These are phyloP conservation scores for Mellivora capensis DNA, from an alignment of 2,113 vertebrate species.

Conservation along the genomic window DNA sequence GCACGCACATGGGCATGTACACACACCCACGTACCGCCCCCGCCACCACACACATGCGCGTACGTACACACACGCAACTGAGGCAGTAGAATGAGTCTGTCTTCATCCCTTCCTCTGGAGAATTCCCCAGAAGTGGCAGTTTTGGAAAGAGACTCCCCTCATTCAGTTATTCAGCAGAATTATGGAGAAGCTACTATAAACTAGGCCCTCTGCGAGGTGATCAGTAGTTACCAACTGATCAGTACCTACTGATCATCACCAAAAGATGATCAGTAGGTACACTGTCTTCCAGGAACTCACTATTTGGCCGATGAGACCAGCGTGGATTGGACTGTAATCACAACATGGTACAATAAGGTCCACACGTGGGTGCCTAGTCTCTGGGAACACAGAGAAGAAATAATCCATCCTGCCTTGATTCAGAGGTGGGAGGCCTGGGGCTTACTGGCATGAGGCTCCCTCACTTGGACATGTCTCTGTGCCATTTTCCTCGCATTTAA, in stretches of 20 bases:
- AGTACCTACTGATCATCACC: too few species aligned
- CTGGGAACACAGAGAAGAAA: background rate
- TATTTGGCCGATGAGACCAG: background rate
- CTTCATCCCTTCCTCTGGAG: background rate
- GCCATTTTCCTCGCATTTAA: background rate
- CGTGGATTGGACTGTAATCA: background rate
- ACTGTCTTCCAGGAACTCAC: background rate
- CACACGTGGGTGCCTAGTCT: background rate
- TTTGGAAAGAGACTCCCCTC: background rate
- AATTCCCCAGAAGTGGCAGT: background rate
- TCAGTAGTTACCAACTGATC: too few species aligned
- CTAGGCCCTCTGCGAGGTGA: background rate
- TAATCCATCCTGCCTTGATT: background rate
- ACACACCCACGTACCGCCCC: too few species aligned
- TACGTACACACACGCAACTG: background rate
- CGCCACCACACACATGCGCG: too few species aligned
- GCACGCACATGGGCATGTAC: rapidly evolving
- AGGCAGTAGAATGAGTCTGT: background rate
- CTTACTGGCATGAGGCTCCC: background rate
- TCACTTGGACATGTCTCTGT: background rate
- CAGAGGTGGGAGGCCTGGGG: background rate
- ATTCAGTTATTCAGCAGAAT: background rate
- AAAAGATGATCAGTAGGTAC: background rate
- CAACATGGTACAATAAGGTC: background rate
- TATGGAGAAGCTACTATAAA: background rate